Base-by-base conservation (phyloP, 2,113 vertebrate genomes). In the Oncorhynchus nerka region DNA sequence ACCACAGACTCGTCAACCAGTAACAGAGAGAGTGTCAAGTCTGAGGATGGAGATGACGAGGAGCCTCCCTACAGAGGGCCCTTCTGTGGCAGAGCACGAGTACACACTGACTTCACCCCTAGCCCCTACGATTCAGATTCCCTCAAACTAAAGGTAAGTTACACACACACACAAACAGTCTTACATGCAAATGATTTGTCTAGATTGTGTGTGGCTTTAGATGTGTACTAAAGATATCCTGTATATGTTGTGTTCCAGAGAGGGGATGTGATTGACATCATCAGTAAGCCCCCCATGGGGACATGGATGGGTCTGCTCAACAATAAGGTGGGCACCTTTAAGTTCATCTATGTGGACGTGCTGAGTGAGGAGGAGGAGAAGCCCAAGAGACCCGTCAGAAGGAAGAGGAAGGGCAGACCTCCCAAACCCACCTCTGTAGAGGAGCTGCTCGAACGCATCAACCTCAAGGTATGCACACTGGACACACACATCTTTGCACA, bases 221-320 rank as follows among this genome's bases (percentile, higher is more conserved):
- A 45, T 45, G 12, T 11, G 9, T 45, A 11, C 39, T 45, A 45
- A 45, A 11, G 1, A 45, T 45, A 45, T 45, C 39, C 39, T 45
- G 2, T 28, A 70, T 19, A 45, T 12, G 39, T 32, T 24, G 19
- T 15, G 2, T 65, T 55, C 12, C 90, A 99, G 98, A 96, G 95
- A 73, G 98, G 98, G 4, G 98, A 99, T 22, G 94, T 99, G 84
- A 99, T 99, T 4, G 97, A 99, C 78, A 98, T 99, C 81, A 99
- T 99, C 90, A 99, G 97, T 88, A 99, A 99, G 81, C 97, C 98
- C 0, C 98, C 98, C n/a, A 99, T 99, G 96, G 97, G 97, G 9
- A 99, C 98, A 0, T 99, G 98, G 98, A 99, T 99, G 97, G 98
- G 98, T 6, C 91, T 99, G 61, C 76, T 99, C 78, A 97, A 98